These are phyloP conservation scores for Acanthurus leucopareius DNA, from an alignment of 2,797 vertebrate genomes.

Conservation along the genomic window DNA sequence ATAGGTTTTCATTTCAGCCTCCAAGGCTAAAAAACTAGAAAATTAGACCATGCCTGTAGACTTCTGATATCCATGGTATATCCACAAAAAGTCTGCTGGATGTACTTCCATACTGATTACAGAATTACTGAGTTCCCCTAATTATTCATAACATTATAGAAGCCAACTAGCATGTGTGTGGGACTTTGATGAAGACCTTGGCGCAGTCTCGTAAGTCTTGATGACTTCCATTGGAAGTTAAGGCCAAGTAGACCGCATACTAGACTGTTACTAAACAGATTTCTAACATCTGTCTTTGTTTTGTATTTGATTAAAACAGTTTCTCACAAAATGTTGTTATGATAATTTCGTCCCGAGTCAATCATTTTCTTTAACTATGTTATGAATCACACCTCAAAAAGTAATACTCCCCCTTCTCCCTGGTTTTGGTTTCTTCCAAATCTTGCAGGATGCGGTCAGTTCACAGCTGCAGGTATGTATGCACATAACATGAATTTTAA, in stretches of 20 bases:
- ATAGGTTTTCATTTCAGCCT: constrained; percentile 71
- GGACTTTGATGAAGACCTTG: constrained; percentile 40
- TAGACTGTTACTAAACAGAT: too few relatives aligned
- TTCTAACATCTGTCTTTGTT: too few relatives aligned
- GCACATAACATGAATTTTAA: too few relatives aligned
- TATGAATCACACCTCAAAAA: too few relatives aligned
- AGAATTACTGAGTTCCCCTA: constrained; percentile 65
- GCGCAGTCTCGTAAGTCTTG: constrained; percentile 20
- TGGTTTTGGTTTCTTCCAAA: too few relatives aligned
- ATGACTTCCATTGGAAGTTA: constrained; percentile 1
- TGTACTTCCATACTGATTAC: constrained; percentile 60
- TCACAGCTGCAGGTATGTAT: too few relatives aligned
- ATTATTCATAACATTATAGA: constrained; percentile 68
- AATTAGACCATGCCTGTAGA: constrained; percentile 70
- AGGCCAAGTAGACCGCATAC: not conserved
- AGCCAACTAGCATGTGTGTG: constrained; percentile 41
- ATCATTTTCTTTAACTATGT: too few relatives aligned
- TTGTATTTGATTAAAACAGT: too few relatives aligned
- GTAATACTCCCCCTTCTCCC: too few relatives aligned
- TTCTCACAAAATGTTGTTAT: too few relatives aligned
- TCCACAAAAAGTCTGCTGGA: constrained; percentile 47
- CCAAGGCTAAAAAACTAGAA: constrained; percentile 60
- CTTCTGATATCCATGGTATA: constrained; percentile 65
- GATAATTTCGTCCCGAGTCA: too few relatives aligned
- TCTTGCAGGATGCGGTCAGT: too few relatives aligned